These are phyloP conservation scores for Orientallactaga sibirica DNA, from an alignment of 2,797 vertebrate genomes.

Conservation along the genomic window DNA sequence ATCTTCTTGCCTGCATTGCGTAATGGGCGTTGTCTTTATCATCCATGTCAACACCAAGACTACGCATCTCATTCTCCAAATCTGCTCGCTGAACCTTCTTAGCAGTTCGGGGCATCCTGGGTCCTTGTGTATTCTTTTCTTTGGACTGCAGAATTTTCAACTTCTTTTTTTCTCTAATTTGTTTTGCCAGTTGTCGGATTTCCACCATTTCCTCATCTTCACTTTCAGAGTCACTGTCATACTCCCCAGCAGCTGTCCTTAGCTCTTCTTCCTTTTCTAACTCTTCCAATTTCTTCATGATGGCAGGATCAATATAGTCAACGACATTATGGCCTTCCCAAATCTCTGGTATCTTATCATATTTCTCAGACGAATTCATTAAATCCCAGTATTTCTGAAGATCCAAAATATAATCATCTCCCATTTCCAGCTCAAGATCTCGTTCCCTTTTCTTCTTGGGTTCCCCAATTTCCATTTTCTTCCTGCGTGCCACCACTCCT, in stretches of 20 bases:
- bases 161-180: conserved; percentile 96
- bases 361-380: conserved; percentile 95
- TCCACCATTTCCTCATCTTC: conserved; percentile 98
- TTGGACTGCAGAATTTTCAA: conserved; percentile 92
- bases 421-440: conserved; percentile 96
- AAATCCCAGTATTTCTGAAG: conserved; percentile 99
- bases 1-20: conserved; percentile 89
- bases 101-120: conserved; percentile 95
- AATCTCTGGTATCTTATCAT: conserved; percentile 95
- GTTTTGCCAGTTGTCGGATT: conserved; percentile 93
- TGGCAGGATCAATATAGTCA: conserved; percentile 96
- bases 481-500: conserved; percentile 90
- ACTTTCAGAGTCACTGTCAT: conserved; percentile 95
- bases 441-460: conserved; percentile 94
- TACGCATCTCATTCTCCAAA: conserved; percentile 95
- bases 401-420: conserved; percentile 96
- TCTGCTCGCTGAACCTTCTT: conserved; percentile 94
- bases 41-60: conserved; percentile 95
- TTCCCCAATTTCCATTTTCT: conserved; percentile 92
- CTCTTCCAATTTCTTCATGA: conserved; percentile 95
- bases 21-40: conserved; percentile 94
- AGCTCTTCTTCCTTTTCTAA: conserved; percentile 97
- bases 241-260: conserved; percentile 94
- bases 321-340: conserved; percentile 99
- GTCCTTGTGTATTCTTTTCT: conserved; percentile 94